Evolutionary conservation across 1,140 invertebrate genomes (phyloP), one percentile per base, ranked within the genome.

Genomic region (Drosophila kanapiae): DNA sequence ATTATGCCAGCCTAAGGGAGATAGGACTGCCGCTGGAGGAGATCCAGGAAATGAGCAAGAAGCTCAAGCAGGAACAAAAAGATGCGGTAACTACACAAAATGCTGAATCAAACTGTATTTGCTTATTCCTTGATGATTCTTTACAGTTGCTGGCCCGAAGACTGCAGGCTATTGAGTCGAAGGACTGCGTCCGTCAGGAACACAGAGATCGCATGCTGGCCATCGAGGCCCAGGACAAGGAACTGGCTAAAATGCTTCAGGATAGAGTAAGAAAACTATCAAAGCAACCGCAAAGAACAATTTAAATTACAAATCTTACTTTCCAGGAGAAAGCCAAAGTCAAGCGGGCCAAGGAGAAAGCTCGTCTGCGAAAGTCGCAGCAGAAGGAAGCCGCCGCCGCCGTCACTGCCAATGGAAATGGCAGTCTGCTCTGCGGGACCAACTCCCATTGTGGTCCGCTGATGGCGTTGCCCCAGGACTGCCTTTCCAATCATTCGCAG

Each of bases 161-260:
- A 71, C 82, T 95, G 65, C 94, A 93, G 91, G 95, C 94, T 61
- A 93, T 95, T 80, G 94, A 95, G 64, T 95, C 95, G 77, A 94
- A 94, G 13, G 93, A 95, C 62, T 94, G 95, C 75, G 94, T 91
- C 31, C 75, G 80, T 0, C 82, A 91, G 40, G 91, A 92, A 65
- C 80, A 91, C 42, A 75, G 80, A 1, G 96, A 98, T 93, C 95
- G 92, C 13, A 63, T 95, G 84, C 94, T 96, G 68, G 97, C 97
- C 9, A 97, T 98, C 56, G 98, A 99, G 93, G 96, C 96, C 6
- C 97, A 98, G 92, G 98, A 99, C 92, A 95, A 97, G 51, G 97
- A 98, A 93, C 93, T 99, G 4, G 98, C 98, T 1, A 95, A 96
- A 85, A 95, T 98, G 91, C 94, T 99, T 43, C 97, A 99, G 92